Conservation (phyloP, 1,140 invertebrate species). For the Lepidurus couesii region DNA sequence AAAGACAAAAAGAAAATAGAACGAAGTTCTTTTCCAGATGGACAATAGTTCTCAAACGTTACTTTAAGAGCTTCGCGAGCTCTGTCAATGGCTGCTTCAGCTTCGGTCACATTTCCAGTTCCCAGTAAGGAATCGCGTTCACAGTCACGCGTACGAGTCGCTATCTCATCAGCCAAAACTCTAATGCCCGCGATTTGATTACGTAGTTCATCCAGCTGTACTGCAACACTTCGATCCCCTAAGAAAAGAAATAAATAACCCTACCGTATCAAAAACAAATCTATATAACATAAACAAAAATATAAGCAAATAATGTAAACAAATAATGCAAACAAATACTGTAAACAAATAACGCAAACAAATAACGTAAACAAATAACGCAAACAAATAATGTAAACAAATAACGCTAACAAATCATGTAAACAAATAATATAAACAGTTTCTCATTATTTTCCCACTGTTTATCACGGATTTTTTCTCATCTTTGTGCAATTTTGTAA, state of each 20-base stretch:
- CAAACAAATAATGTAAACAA: too few relatives aligned
- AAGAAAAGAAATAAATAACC: conserved; percentile 40
- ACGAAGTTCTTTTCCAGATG: conserved; percentile 12
- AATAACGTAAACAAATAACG: too few relatives aligned
- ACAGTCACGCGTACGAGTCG: conserved; percentile 53
- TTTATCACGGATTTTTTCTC: too few relatives aligned
- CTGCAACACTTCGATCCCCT: conserved; percentile 54
- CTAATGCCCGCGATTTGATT: conserved; percentile 54
- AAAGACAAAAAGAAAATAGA: background rate
- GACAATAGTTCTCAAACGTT: conserved; percentile 36
- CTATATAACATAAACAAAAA: too few relatives aligned
- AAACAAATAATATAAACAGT: too few relatives aligned
- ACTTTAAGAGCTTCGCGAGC: conserved; percentile 61
- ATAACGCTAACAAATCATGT: too few relatives aligned
- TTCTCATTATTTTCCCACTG: too few relatives aligned
- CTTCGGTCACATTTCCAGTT: conserved; percentile 61
- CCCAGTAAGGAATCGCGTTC: conserved; percentile 56
- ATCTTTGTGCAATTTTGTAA: too few relatives aligned
- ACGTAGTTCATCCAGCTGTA: conserved; percentile 60
- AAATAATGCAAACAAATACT: too few relatives aligned
- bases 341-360: too few relatives aligned
- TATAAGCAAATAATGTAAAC: too few relatives aligned
- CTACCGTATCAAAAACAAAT: background rate
- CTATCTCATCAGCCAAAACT: conserved; percentile 41
- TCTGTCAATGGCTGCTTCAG: conserved; percentile 65